These are phyloP conservation scores for Drosophila willistoni DNA, from an alignment of 1,140 invertebrate species.

Conservation along the genomic window DNA sequence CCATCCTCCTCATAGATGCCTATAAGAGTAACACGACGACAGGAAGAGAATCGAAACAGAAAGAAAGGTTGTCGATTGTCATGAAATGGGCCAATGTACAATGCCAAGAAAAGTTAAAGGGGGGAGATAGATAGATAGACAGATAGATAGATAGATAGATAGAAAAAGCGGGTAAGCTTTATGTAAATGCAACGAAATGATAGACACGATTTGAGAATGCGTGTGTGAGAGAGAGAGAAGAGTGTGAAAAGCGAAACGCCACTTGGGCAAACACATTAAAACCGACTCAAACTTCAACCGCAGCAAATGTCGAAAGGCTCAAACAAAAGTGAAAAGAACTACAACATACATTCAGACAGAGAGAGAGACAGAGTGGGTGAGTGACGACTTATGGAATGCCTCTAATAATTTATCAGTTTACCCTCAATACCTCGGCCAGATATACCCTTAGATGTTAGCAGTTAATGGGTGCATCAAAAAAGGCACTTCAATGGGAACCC, in stretches of 20 bases:
- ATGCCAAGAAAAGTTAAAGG: constrained; percentile 73
- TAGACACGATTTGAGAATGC: constrained; percentile 17
- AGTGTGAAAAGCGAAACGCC: constrained; percentile 21
- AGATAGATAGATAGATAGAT: constrained; percentile 45
- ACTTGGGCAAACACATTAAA: constrained; percentile 59
- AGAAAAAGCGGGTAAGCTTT: constrained; percentile 63
- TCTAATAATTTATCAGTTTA: no score
- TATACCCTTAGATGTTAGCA: no score
- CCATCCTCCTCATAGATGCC: constrained; percentile 78
- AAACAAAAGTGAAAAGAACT: constrained; percentile 47
- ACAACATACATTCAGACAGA: constrained; percentile 44
- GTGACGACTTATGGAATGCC: no score
- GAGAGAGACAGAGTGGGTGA: no score
- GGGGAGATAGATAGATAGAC: constrained; percentile 54
- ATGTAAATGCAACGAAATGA: constrained; percentile 47
- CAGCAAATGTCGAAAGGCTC: constrained; percentile 39
- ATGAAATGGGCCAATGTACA: constrained; percentile 79
- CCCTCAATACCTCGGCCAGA: no score
- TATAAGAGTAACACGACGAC: constrained; percentile 28
- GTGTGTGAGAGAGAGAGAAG: constrained; percentile 24
- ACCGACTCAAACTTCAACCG: constrained; percentile 31
- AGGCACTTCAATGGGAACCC: constrained; percentile 1
- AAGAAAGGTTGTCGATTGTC: constrained; percentile 71
- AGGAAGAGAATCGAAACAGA: constrained; percentile 57
- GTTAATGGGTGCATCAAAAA: background rate